Evolutionary conservation across 2,888 invertebrate species (phyloP), one percentile per base, ranked within the genome.

Genomic region (Physocephala rufipes): DNA sequence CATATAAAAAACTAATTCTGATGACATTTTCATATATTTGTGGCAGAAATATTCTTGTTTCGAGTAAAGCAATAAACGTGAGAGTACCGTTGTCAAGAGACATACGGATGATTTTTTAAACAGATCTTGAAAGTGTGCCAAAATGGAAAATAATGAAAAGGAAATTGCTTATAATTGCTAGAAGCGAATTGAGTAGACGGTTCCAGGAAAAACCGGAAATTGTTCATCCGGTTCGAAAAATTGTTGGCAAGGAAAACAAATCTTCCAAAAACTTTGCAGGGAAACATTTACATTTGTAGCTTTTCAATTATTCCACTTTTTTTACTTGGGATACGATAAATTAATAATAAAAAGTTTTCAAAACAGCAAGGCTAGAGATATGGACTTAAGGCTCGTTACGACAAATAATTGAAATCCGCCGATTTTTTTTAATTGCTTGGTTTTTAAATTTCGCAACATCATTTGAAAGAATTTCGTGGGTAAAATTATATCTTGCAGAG

Each of bases 351-450:
- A n/a, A 49, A 49, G 49, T 7, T 12, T 12, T 36, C 4, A 36
- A 4, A 36, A 36, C 9, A 36, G 9, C 5, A 36, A 36, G 36
- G 9, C 36, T 36, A 26, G 9, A 61, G n/a, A 16, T 19, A 13
- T 43, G n/a, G 15, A 64, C n/a, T 66, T 67, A 85, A 5, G 92
- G 91, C 77, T 92, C 90, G 84, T 92, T 92, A 82, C 96, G 88
- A 82, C 91, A 92, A 79, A 96, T 95, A 21, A 96, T 88, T 12
- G 95, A 95, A 79, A 96, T 90, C 77, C 96, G 87, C 79, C 96
- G 88, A 51, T 86, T 87, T 82, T 92, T 90, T 2, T 84, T 79
- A 12, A 96, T 82, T 62, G 84, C 82, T 74, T 87, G 79, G 0
- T 89, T 90, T 76, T 89, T 87, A 81, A 94, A 95, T 55, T 85